Evolutionary conservation across 2,888 invertebrate species (phyloP).

Genomic region (Trachelus troglodyta): DNA sequence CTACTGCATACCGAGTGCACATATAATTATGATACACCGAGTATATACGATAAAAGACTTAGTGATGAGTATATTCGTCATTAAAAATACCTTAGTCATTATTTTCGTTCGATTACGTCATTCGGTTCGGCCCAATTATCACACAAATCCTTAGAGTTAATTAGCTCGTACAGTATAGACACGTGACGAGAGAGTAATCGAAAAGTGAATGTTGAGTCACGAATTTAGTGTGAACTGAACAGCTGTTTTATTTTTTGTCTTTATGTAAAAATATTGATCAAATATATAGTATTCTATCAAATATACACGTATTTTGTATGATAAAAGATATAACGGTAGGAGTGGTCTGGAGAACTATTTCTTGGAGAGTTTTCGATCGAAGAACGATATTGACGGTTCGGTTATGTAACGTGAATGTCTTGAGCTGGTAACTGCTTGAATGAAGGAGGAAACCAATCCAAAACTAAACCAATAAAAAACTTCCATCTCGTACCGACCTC

Average conservation of each 20-base stretch:
- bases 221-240: neutral
- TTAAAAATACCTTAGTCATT: neutral
- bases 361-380: neutral
- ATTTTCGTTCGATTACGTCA: neutral
- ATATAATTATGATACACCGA: neutral
- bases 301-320: neutral
- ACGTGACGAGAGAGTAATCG: neutral
- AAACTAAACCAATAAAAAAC: slow-evolving; percentile 35
- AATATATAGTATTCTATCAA: neutral
- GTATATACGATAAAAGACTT: neutral
- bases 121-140: neutral
- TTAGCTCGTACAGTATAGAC: neutral
- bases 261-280: neutral
- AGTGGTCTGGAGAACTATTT: neutral
- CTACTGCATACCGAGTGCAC: too few relatives aligned
- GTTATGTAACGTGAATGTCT: slow-evolving; percentile 10
- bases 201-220: neutral
- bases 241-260: neutral
- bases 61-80: neutral
- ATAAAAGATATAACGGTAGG: neutral
- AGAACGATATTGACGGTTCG: neutral
- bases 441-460: slow-evolving; percentile 26
- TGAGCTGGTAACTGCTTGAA: slow-evolving; percentile 19
- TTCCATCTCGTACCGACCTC: slow-evolving; percentile 11
- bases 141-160: neutral